Evolutionary conservation across 1,140 invertebrate species (phyloP).

Genomic region (Vollenhovia emeryi): DNA sequence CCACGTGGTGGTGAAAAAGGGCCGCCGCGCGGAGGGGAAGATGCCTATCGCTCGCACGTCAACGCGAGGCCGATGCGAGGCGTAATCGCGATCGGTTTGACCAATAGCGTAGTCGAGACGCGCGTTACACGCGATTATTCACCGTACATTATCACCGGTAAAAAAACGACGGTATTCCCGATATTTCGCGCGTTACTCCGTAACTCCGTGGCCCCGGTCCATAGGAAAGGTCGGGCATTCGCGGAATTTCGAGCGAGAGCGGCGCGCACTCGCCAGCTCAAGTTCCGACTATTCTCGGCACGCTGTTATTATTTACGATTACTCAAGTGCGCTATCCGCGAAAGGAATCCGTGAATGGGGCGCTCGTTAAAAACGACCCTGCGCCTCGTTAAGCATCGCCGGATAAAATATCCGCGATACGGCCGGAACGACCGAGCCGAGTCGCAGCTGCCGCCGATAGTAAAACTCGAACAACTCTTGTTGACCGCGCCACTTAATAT

Average conservation of each 20-base stretch:
- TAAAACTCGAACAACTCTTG: neutral
- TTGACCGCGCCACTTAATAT: neutral
- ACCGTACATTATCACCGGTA: neutral
- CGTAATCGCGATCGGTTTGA: slow-evolving; percentile 55
- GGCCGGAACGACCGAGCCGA: too few relatives aligned
- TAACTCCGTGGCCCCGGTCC: neutral
- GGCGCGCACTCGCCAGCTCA: neutral
- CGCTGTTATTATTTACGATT: slow-evolving; percentile 58
- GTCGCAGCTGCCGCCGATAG: neutral
- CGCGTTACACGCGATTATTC: slow-evolving; percentile 26
- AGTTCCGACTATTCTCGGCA: slow-evolving; percentile 22
- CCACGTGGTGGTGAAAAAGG: slow-evolving; percentile 50
- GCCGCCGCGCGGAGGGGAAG: neutral
- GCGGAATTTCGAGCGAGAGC: slow-evolving; percentile 48
- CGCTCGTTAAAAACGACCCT: slow-evolving; percentile 3
- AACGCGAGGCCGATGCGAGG: slow-evolving; percentile 37
- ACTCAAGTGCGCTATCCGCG: slow-evolving; percentile 7
- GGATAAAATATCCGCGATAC: neutral
- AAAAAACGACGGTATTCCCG: slow-evolving; percentile 40
- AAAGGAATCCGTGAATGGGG: slow-evolving; percentile 41
- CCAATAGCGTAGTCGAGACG: slow-evolving; percentile 25
- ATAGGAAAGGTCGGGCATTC: slow-evolving; percentile 33
- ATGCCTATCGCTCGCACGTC: slow-evolving; percentile 63
- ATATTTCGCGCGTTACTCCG: slow-evolving; percentile 27
- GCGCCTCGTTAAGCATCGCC: neutral